Base-by-base conservation (phyloP, 2,888 invertebrate genomes). In the Drosophila cracens region DNA sequence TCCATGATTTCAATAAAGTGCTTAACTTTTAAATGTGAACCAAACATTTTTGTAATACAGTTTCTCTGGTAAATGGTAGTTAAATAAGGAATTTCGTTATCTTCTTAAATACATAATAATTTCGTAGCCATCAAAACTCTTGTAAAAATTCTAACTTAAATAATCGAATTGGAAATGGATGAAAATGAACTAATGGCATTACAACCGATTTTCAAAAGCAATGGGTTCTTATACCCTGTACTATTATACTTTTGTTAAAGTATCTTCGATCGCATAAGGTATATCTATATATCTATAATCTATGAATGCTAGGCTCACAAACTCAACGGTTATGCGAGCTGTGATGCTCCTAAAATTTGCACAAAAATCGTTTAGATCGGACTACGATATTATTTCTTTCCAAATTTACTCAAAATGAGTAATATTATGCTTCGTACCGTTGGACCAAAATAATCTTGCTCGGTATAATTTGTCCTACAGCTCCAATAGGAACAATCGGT, bases 1-100 rank as follows among this genome's bases (percentile, higher is more conserved):
- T 36, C 34, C 33, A 59, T 46, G 43, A 63, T 64, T 62, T 54
- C 11, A 82, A 79, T 71, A 78, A 79, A 76, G 54, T 52, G 68
- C 38, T 62, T 56, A 62, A 62, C 21, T 48, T 36, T n/a, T 49
- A 49, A 57, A 51, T 31, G 11, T 29, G 34, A 40, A 13, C 3
- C 16, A 46, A 38, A 25, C 5, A 13, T 33, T 34, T 21, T 53
- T 46, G 8, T 46, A 25, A 25, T 25, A 46, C 16, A 8, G 4
- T 46, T 25, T 8, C 25, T 25, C 7, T 46, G 46, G 25, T 1
- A 25, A 46, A 46, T 46, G 46, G 46, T 46, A 4, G 7, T 25
- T 46, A 16, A 16, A 43, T 21, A 43, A 16, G 1, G 16, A 46
- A 46, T 25, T 46, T 25, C 16, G 4, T 2, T 8, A 25, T 46